Base-by-base conservation (phyloP, 53 echinoderm and acorn worm species). In the Apostichopus leukothele region DNA sequence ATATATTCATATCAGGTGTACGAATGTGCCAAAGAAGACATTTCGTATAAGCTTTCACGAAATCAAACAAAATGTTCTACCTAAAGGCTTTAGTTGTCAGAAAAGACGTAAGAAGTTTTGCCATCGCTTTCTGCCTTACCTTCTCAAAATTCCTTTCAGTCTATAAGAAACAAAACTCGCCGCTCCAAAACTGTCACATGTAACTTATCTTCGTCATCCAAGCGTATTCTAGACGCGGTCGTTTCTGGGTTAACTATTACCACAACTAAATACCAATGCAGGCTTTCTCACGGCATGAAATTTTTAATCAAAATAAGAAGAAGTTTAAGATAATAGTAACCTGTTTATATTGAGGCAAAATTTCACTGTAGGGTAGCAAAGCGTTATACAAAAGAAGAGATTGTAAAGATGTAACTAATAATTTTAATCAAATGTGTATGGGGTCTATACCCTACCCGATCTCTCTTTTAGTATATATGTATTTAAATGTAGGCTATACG, bases 171-270 rank as follows among this genome's bases (percentile, higher is more conserved):
- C 55, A 9, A 9, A 81, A 81, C 55, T 22, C 81, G n/a, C 20
- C 81, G 59, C 55, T 52, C 79, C 53, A 79, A 79, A 79, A 79
- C 79, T 79, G 79, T 79, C 79, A 79, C 52, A 52, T 81, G 81
- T 19, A 81, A 51, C 22, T 81, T 81, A 59, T 81, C 81, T 51
- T 54, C 55, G 20, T 59, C 59, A 81, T 55, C 59, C 54, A 81
- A 22, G 81, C 81, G 81, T 19, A 81, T 23, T 53, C 54, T 9
- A 54, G n/a, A 20, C 59, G 10, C 59, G 19, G 53, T 81, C 81
- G 79, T 81, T 81, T 81, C 81, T 81, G 20, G 81, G 81, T 81
- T 81, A 81, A 81, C 59, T 59, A 81, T 54, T 81, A 71, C 71
- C 18, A 18, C 6, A 14, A 57, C 19, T 51, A 79, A 52, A 54